These are phyloP conservation scores for Xyrichtys novacula DNA, from an alignment of 2,797 vertebrate species.

Conservation along the genomic window DNA sequence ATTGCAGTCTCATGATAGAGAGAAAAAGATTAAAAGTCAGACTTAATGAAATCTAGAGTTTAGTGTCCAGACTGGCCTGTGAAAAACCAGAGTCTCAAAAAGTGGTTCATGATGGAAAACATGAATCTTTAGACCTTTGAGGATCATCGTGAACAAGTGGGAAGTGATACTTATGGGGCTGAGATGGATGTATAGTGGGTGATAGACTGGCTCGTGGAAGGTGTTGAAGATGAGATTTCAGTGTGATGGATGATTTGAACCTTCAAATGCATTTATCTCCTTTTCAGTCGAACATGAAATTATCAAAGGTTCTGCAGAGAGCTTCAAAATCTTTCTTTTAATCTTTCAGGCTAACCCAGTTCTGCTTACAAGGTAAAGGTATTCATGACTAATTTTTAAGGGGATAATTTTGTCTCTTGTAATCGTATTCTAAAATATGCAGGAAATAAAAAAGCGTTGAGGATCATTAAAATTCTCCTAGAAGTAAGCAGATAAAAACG, in stretches of 20 bases:
- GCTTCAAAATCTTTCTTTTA: neutral
- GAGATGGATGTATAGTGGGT: conserved; percentile 30
- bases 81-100: conserved; percentile 17
- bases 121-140: conserved; percentile 9
- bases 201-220: conserved; percentile 6
- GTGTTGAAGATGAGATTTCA: conserved; percentile 26
- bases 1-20: neutral
- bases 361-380: neutral
- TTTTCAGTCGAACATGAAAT: neutral
- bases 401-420: neutral
- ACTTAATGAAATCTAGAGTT: neutral
- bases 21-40: neutral
- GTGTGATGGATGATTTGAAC: conserved; percentile 32
- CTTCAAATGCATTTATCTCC: conserved; percentile 7
- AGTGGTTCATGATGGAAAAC: conserved; percentile 27
- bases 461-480: neutral
- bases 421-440: neutral
- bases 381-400: neutral
- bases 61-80: neutral
- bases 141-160: conserved; percentile 1
- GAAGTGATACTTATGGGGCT: conserved; percentile 24
- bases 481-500: neutral
- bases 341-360: neutral
- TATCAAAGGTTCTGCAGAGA: neutral
- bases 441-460: neutral